These are phyloP conservation scores for Drosophila miranda DNA, from an alignment of 1,140 invertebrate species.

Conservation along the genomic window DNA sequence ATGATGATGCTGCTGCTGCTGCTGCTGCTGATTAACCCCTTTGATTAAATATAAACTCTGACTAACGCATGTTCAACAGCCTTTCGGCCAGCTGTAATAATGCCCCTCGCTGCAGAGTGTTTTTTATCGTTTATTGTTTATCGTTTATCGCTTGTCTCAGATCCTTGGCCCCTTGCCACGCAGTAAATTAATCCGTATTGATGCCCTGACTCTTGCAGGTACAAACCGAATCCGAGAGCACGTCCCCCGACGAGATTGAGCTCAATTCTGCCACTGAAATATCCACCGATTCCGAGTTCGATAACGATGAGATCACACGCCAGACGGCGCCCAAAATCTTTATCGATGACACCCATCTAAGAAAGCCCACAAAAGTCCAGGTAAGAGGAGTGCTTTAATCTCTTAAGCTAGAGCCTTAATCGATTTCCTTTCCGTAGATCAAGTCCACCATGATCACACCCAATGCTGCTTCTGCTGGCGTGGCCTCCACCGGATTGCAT, in stretches of 20 bases:
- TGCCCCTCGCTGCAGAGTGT: constrained; percentile 5
- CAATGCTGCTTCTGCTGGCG: constrained; percentile 44
- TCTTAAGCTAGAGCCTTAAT: not conserved
- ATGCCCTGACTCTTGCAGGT: constrained; percentile 61
- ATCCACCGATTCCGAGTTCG: constrained; percentile 95
- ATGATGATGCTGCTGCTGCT: constrained; percentile 6
- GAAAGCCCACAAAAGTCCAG: constrained; percentile 85
- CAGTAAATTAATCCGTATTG: constrained; percentile 8
- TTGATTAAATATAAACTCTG: constrained; percentile 26
- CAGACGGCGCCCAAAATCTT: constrained; percentile 86
- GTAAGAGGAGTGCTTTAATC: constrained; percentile 70
- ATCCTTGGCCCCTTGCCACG: not conserved
- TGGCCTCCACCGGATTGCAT: constrained; percentile 43
- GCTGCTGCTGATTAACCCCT: constrained; percentile 57
- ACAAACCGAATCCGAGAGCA: constrained; percentile 89
- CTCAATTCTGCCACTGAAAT: constrained; percentile 94
- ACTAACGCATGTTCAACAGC: constrained; percentile 61
- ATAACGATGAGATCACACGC: constrained; percentile 89
- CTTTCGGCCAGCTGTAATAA: constrained; percentile 27
- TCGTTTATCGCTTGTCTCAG: constrained; percentile 35
- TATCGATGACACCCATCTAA: constrained; percentile 84
- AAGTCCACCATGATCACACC: constrained; percentile 70
- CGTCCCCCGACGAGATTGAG: constrained; percentile 87
- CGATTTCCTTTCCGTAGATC: constrained; percentile 34
- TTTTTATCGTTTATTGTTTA: constrained; percentile 43